These are phyloP conservation scores for Dolichallabes microphthalmus DNA, from an alignment of 2,113 vertebrate genomes.

Conservation along the genomic window DNA sequence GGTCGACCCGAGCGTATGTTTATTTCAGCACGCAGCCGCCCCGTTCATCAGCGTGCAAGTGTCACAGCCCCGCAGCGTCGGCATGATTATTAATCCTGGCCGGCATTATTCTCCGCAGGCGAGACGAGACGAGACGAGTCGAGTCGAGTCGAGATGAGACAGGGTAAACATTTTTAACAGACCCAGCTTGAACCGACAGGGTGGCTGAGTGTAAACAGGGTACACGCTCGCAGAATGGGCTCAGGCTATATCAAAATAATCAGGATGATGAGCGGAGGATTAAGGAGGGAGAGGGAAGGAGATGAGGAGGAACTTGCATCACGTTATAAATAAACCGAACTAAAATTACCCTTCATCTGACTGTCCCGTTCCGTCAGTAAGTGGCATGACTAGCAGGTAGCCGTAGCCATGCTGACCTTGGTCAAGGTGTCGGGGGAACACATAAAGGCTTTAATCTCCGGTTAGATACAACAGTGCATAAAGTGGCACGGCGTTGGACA, in stretches of 20 bases:
- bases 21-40: constrained; percentile 12
- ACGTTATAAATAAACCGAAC: not conserved
- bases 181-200: constrained; percentile 16
- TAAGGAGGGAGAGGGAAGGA: not conserved
- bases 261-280: not conserved
- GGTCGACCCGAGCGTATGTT: not conserved
- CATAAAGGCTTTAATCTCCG: not conserved
- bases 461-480: not conserved
- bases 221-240: not conserved
- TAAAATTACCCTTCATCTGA: not conserved
- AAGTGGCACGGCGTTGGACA: not conserved
- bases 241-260: not conserved
- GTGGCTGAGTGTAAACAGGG: constrained; percentile 13
- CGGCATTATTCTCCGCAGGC: constrained; percentile 19
- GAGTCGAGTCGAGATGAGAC: not conserved
- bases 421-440: not conserved
- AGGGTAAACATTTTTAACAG: constrained; percentile 32
- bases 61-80: constrained; percentile 22
- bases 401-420: not conserved
- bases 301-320: not conserved
- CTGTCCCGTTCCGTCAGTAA: not conserved
- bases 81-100: constrained; percentile 45
- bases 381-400: not conserved
- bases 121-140: not conserved
- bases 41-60: constrained; percentile 28